phyloP scores from a whole-genome alignment of 2,113 vertebrate genomes.

The Python bivittatus region DNA sequence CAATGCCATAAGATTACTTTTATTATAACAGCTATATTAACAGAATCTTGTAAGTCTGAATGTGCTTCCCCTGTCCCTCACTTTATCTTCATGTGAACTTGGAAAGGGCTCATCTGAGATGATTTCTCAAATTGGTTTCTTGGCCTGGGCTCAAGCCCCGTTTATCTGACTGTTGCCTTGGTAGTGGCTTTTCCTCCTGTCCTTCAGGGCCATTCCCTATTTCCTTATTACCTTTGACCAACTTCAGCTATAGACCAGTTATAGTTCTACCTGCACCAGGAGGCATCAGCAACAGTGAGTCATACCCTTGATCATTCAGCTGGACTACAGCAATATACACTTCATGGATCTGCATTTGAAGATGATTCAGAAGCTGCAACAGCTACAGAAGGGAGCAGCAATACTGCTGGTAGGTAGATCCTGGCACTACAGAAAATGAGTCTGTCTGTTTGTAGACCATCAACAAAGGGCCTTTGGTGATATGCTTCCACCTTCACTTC shows the following conservation, averaged over 20 bases:
- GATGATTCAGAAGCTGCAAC: neutral
- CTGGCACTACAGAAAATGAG: neutral
- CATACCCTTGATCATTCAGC: neutral
- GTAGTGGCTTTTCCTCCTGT: neutral
- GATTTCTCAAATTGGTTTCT: neutral
- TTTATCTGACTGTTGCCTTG: neutral
- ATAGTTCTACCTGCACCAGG: neutral
- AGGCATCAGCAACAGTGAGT: neutral
- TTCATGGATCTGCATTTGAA: neutral
- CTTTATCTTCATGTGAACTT: neutral
- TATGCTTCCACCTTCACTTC: neutral
- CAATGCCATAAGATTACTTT: neutral
- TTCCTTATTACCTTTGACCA: neutral
- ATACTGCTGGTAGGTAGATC: neutral
- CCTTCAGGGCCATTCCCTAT: neutral
- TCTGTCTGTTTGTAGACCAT: neutral
- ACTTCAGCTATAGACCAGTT: neutral
- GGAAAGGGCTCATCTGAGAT: neutral
- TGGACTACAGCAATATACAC: neutral
- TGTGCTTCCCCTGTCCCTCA: neutral
- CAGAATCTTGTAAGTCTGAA: neutral
- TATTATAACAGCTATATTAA: neutral
- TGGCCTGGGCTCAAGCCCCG: neutral
- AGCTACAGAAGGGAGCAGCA: neutral
- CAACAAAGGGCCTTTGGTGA: neutral